Evolutionary conservation across 2,797 vertebrate genomes (phyloP).

Genomic region (Danio choprae): DNA sequence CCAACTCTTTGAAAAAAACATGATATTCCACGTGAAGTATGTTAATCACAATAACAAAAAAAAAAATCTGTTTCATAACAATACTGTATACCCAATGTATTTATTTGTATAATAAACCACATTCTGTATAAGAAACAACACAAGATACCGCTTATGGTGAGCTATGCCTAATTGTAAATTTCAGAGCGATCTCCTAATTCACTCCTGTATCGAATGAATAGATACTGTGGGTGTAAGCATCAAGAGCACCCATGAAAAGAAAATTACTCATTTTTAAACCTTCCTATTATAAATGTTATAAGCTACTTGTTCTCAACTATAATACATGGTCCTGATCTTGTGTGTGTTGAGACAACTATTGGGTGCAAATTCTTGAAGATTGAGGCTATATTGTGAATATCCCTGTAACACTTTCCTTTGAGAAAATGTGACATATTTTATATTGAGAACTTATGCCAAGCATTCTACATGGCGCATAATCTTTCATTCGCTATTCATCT

Average conservation of each 20-base stretch:
- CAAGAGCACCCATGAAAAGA: slow-evolving; percentile 22
- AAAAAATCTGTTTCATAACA: background rate
- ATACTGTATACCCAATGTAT: background rate
- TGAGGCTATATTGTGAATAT: background rate
- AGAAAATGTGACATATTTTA: background rate
- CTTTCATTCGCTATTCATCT: background rate
- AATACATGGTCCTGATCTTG: slow-evolving; percentile 6
- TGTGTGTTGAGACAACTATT: slow-evolving; percentile 21
- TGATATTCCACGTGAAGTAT: no score
- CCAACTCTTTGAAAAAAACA: no score
- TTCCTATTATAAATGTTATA: slow-evolving; percentile 8
- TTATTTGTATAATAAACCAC: background rate
- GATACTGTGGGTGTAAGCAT: slow-evolving; percentile 15
- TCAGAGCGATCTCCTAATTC: slow-evolving; percentile 9
- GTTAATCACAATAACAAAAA: no score
- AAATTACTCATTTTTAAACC: slow-evolving; percentile 23
- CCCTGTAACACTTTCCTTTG: background rate
- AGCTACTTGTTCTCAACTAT: slow-evolving; percentile 22
- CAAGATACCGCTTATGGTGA: slow-evolving; percentile 17
- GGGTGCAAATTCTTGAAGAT: background rate
- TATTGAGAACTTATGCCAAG: background rate
- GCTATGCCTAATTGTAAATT: background rate
- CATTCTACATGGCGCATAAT: background rate
- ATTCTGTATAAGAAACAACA: background rate
- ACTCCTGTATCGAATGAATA: slow-evolving; percentile 30